Conservation (phyloP, 2,797 vertebrate species). For the Danio choprae region DNA sequence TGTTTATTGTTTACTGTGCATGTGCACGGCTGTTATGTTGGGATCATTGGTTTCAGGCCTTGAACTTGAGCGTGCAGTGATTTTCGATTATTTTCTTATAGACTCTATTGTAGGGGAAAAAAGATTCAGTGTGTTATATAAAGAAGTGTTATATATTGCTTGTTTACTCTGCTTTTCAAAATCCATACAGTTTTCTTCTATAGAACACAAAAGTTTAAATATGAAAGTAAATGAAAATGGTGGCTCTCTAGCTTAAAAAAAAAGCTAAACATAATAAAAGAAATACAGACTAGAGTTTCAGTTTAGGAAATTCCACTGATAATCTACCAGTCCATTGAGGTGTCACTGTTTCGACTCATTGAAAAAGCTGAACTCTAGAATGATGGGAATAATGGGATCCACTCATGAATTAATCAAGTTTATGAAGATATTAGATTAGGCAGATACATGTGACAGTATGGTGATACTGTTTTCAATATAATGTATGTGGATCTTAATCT, state of each 20-base stretch:
- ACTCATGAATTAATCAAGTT: too few relatives aligned
- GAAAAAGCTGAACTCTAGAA: neutral
- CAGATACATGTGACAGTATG: too few relatives aligned
- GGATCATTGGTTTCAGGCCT: conserved; percentile 36
- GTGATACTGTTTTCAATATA: too few relatives aligned
- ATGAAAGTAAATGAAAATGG: neutral
- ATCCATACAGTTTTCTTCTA: neutral
- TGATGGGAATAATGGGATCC: too few relatives aligned
- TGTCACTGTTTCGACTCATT: neutral
- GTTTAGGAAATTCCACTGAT: neutral
- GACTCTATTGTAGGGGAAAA: conserved; percentile 60
- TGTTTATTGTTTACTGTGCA: conserved; percentile 67
- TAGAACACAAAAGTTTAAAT: neutral
- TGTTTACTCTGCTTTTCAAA: neutral
- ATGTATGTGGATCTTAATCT: too few relatives aligned
- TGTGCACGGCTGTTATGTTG: conserved; percentile 43
- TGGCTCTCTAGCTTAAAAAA: neutral
- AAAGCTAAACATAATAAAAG: neutral
- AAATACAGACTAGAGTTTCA: neutral
- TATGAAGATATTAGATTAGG: too few relatives aligned
- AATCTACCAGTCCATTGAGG: neutral
- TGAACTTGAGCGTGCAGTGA: conserved; percentile 42
- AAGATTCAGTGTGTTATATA: neutral
- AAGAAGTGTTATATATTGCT: neutral
- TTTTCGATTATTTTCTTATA: conserved; percentile 31